Percentiles rank a stretch among this genome's conserved stretches.
Evolutionary conservation across 1,140 invertebrate species (phyloP).

Genomic region (Aleiodes sp.): DNA sequence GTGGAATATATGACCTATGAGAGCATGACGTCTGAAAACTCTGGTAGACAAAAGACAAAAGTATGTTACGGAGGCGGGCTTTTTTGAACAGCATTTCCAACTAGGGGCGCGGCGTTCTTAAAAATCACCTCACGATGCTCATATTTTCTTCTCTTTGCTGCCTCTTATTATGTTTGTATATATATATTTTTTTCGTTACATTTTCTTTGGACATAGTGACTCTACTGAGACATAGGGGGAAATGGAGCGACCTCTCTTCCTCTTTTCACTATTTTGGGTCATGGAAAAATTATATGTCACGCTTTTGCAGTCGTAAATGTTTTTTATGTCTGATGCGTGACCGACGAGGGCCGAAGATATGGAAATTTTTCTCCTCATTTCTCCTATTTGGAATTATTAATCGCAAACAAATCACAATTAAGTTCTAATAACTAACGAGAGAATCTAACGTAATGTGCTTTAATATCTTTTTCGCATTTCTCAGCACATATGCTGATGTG

Average conservation of each 20-base stretch:
- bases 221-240: background rate
- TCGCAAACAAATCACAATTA: too few relatives aligned
- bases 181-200: background rate
- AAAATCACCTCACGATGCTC: background rate
- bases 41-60: background rate
- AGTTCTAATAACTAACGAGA: too few relatives aligned
- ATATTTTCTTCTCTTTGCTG: constrained; percentile 7
- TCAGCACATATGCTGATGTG: too few relatives aligned
- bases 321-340: constrained; percentile 4
- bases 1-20: background rate
- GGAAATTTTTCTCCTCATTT: too few relatives aligned
- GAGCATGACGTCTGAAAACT: background rate
- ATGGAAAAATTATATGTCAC: constrained; percentile 32
- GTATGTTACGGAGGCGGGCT: background rate
- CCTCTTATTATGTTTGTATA: background rate
- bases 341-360: background rate
- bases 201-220: background rate
- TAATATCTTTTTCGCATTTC: too few relatives aligned
- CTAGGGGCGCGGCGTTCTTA: background rate
- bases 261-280: constrained; percentile 18
- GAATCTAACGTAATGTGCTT: too few relatives aligned
- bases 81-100: constrained; percentile 6
- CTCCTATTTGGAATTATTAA: too few relatives aligned
- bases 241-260: background rate
- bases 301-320: background rate